Evolutionary conservation across 2,113 vertebrate genomes (phyloP).

Genomic region (Aramus guarauna): DNA sequence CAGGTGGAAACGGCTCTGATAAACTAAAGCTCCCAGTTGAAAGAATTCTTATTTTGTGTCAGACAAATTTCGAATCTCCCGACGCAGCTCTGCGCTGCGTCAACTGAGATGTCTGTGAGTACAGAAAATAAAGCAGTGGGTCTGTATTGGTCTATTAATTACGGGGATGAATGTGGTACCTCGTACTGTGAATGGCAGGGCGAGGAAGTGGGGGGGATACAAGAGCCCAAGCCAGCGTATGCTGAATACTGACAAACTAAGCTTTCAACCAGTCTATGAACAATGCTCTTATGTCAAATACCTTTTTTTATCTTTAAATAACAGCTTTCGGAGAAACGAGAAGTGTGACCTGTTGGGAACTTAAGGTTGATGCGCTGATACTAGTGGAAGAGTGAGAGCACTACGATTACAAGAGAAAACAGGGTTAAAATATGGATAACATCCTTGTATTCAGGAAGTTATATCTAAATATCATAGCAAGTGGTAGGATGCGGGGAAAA

Average conservation of each 20-base stretch:
- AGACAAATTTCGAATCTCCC: background rate
- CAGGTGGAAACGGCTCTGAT: background rate
- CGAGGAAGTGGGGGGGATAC: background rate
- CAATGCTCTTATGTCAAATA: background rate
- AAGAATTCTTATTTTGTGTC: background rate
- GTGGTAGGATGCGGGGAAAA: background rate
- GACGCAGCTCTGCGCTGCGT: background rate
- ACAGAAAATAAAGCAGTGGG: background rate
- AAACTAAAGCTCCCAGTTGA: background rate
- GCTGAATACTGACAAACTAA: background rate
- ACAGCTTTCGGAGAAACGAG: background rate
- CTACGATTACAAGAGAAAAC: background rate
- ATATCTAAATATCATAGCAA: background rate
- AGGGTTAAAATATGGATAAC: background rate
- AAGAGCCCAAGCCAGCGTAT: background rate
- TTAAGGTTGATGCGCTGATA: background rate
- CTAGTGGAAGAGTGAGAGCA: background rate
- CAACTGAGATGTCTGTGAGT: background rate
- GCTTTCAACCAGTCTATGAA: background rate
- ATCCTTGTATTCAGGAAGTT: background rate
- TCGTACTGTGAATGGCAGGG: background rate
- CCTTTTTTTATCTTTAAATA: background rate
- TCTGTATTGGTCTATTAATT: background rate
- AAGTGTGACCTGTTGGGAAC: background rate
- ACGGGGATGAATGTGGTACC: background rate